Conservation (phyloP, 2,797 vertebrate species). For the Sylvilagus floridanus region DNA sequence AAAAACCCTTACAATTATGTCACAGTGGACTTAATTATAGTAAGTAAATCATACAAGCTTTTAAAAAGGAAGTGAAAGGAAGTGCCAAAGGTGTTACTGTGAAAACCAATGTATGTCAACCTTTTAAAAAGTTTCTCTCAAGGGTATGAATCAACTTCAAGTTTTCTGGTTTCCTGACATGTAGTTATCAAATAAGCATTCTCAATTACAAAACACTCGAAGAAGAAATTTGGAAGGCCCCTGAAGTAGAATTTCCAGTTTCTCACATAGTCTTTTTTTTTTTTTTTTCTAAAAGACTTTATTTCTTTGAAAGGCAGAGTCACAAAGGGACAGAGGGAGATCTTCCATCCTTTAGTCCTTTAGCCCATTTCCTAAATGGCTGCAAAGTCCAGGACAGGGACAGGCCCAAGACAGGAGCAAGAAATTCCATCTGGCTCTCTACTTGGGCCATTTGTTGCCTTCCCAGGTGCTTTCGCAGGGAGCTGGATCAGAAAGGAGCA, state of each 20-base stretch:
- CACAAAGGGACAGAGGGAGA: too few relatives aligned
- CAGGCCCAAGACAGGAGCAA: too few relatives aligned
- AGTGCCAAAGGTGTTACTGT: constrained; percentile 1
- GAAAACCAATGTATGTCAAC: constrained; percentile 26
- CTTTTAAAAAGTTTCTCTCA: constrained; percentile 43
- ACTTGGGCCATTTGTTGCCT: too few relatives aligned
- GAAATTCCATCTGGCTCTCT: too few relatives aligned
- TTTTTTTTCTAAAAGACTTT: too few relatives aligned
- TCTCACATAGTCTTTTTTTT: background rate
- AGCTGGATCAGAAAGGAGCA: too few relatives aligned
- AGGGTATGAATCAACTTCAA: background rate
- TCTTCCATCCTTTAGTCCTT: too few relatives aligned
- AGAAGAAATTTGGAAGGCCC: constrained; percentile 12
- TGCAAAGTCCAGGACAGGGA: too few relatives aligned
- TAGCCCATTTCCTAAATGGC: too few relatives aligned
- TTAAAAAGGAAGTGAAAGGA: constrained; percentile 47
- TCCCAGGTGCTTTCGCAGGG: too few relatives aligned
- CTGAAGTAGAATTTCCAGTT: constrained; percentile 39
- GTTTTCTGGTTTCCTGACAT: constrained; percentile 45
- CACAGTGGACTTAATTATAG: background rate
- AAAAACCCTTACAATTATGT: background rate
- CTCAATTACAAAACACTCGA: constrained; percentile 39
- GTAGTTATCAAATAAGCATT: constrained; percentile 28
- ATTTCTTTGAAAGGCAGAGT: too few relatives aligned
- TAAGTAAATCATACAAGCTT: constrained; percentile 22